Evolutionary conservation across 2,888 invertebrate genomes (phyloP).

Genomic region (Hemistola chrysoprasaria): DNA sequence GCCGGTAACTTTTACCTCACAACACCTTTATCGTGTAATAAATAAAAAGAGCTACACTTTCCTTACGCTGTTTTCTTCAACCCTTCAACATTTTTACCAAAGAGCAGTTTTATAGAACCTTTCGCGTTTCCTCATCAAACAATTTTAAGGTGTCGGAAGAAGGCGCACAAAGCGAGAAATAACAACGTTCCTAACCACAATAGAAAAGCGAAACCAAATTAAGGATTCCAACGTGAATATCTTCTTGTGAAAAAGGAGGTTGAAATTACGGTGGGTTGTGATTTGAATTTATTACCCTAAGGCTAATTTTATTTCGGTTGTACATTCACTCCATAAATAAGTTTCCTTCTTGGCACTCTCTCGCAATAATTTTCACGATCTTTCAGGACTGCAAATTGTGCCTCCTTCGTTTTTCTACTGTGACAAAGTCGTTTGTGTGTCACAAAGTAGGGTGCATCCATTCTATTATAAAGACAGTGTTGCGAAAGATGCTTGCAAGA

Average conservation of each 20-base stretch:
- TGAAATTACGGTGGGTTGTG: conserved; percentile 71
- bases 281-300: conserved; percentile 78
- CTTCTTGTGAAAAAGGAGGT: conserved; percentile 70
- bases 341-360: conserved; percentile 8
- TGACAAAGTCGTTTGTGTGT: conserved; percentile 3
- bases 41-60: no score
- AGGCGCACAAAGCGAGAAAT: conserved; percentile 54
- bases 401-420: not conserved
- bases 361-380: conserved; percentile 1
- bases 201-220: conserved; percentile 74
- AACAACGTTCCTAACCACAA: conserved; percentile 62
- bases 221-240: conserved; percentile 72
- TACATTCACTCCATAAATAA: conserved; percentile 18
- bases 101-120: conserved; percentile 1
- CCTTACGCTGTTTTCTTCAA: no score
- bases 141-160: conserved; percentile 39
- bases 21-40: no score
- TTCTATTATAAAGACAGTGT: conserved; percentile 50
- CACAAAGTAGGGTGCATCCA: conserved; percentile 1
- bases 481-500: conserved; percentile 50
- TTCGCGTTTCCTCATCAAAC: conserved; percentile 25
- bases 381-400: no score
- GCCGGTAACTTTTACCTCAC: no score
- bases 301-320: conserved; percentile 73
- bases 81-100: no score